Evolutionary conservation across 2,888 invertebrate species (phyloP).

Genomic region (Idaea straminata): DNA sequence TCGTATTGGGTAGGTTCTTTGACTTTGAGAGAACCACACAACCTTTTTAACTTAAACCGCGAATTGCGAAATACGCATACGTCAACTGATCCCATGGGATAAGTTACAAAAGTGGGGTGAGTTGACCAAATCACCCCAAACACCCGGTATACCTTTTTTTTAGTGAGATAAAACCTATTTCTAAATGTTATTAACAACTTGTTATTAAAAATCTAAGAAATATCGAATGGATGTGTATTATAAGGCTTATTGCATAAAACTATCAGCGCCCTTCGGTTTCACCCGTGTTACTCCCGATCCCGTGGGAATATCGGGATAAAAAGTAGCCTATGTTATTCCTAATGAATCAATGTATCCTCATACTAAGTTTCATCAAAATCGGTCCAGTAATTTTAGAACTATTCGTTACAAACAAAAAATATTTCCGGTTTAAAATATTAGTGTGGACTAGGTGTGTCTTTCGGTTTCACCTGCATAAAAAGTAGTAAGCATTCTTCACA

Average conservation of each 20-base stretch:
- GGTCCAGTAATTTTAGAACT: not conserved
- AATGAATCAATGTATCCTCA: not conserved
- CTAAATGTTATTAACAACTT: not conserved
- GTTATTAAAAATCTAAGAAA: not conserved
- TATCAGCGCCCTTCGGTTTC: not conserved
- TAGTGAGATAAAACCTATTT: not conserved
- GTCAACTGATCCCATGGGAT: not conserved
- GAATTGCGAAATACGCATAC: not conserved
- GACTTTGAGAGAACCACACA: too few species aligned
- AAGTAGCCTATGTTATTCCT: not conserved
- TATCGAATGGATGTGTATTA: not conserved
- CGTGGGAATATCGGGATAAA: not conserved
- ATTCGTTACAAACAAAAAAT: conserved; percentile 12
- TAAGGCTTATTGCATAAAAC: not conserved
- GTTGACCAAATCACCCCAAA: not conserved
- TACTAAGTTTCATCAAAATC: not conserved
- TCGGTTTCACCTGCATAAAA: too few species aligned
- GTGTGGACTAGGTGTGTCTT: too few species aligned
- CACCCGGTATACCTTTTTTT: not conserved
- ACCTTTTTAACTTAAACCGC: too few species aligned
- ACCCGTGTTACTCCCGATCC: not conserved
- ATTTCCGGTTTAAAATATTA: too few species aligned
- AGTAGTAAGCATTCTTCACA: too few species aligned
- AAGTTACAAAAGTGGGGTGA: too few species aligned
- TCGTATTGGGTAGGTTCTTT: too few species aligned